phyloP scores from a whole-genome alignment of 2,797 vertebrate genomes.

The Eupleurogrammus muticus region DNA sequence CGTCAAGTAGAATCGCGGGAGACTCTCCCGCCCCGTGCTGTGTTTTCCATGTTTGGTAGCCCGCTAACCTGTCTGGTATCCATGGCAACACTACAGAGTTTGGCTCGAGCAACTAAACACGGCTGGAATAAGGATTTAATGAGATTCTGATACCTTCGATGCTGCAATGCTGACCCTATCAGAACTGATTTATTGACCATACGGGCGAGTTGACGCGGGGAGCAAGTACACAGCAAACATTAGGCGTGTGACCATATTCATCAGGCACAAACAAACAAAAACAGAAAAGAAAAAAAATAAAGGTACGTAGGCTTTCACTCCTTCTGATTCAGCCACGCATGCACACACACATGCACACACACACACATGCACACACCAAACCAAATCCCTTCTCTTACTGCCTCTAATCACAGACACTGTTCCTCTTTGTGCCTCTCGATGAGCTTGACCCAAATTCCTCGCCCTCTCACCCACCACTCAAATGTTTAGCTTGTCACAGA shows the following conservation, averaged over 20 bases:
- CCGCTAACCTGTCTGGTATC: conserved; percentile 74
- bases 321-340: conserved; percentile 19
- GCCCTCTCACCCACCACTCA: conserved; percentile 62
- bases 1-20: conserved; percentile 56
- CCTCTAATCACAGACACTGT: conserved; percentile 58
- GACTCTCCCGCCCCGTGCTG: conserved; percentile 42
- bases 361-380: conserved; percentile 28
- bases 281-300: conserved; percentile 3
- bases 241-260: conserved; percentile 40
- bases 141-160: conserved; percentile 68
- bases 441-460: conserved; percentile 78
- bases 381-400: conserved; percentile 45
- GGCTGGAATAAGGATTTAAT: conserved; percentile 71
- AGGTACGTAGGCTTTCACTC: conserved; percentile 31
- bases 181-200: conserved; percentile 70
- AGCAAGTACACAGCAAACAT: conserved; percentile 44
- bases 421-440: conserved; percentile 51
- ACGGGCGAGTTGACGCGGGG: conserved; percentile 50
- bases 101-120: conserved; percentile 59
- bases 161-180: conserved; percentile 66
- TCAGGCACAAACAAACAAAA: conserved; percentile 18
- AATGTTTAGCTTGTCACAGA: conserved; percentile 76
- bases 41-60: conserved; percentile 59
- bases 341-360: conserved; percentile 15
- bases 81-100: conserved; percentile 75